These are phyloP conservation scores for Lucinisca nassula DNA, from an alignment of 2,888 invertebrate genomes.

Conservation along the genomic window DNA sequence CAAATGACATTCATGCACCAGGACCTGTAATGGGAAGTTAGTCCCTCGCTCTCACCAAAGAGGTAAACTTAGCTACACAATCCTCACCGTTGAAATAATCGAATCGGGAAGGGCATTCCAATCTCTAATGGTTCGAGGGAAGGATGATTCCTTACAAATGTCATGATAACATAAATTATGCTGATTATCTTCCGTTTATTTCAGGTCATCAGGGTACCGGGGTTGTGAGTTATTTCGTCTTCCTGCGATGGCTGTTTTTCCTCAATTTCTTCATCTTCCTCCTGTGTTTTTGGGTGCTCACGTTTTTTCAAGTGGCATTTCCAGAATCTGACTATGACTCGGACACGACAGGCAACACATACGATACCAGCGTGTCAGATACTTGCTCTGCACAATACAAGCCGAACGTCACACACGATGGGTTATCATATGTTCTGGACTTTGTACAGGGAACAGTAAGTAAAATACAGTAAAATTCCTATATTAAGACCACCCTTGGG, in stretches of 20 bases:
- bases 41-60: too few species aligned
- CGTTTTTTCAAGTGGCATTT: constrained; percentile 89
- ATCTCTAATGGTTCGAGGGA: too few species aligned
- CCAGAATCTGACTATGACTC: constrained; percentile 51
- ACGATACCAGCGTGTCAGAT: constrained; percentile 49
- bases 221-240: constrained; percentile 92
- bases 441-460: constrained; percentile 85
- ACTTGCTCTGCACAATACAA: constrained; percentile 74
- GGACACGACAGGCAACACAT: constrained; percentile 56
- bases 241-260: constrained; percentile 95
- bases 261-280: constrained; percentile 92
- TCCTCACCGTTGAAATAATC: too few species aligned
- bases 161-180: too few species aligned
- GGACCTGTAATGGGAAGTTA: too few species aligned
- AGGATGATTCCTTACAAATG: too few species aligned
- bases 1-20: too few species aligned
- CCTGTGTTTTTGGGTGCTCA: constrained; percentile 92
- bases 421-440: constrained; percentile 74
- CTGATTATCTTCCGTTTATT: too few species aligned
- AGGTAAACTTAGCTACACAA: too few species aligned
- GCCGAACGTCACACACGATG: constrained; percentile 69
- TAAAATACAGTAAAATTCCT: too few species aligned
- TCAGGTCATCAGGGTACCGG: constrained; percentile 84
- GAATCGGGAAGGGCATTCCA: too few species aligned
- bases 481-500: too few species aligned